phyloP scores from a whole-genome alignment of 2,113 vertebrate genomes.

The Sebastes fasciatus region DNA sequence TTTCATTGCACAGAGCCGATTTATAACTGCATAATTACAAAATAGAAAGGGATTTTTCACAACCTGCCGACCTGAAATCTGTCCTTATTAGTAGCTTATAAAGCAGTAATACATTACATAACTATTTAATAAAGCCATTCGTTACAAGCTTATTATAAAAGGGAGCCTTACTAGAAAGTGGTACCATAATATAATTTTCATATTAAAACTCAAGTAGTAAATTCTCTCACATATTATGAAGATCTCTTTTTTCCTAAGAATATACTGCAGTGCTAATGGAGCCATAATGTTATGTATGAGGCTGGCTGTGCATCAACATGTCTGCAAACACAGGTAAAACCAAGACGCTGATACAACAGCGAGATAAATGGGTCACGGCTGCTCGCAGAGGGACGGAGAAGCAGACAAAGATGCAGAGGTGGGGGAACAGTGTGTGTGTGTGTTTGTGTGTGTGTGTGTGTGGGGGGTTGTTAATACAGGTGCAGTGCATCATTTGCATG shows the following conservation, averaged over 20 bases:
- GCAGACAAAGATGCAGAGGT: conserved; percentile 43
- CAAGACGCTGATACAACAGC: conserved; percentile 57
- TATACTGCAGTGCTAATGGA: conserved; percentile 39
- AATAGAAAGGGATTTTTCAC: neutral
- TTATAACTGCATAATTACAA: neutral
- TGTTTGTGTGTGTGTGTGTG: neutral
- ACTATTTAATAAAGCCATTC: neutral
- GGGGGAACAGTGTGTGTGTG: neutral
- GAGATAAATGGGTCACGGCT: conserved; percentile 69
- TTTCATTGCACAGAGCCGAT: neutral
- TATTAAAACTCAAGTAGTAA: conserved; percentile 15
- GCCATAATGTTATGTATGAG: conserved; percentile 12
- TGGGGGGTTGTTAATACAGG: neutral
- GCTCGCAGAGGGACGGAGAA: conserved; percentile 39
- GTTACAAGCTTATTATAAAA: neutral
- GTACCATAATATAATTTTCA: neutral
- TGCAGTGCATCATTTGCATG: conserved; percentile 68
- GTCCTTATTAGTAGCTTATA: neutral
- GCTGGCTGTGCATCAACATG: conserved; percentile 53
- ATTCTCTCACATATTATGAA: neutral
- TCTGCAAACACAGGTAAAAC: conserved; percentile 62
- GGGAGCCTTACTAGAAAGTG: neutral
- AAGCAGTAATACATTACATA: neutral
- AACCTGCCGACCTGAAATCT: neutral
- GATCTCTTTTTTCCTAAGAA: neutral